Evolutionary conservation across 2,113 vertebrate genomes (phyloP).

Genomic region (Catagonus wagneri): DNA sequence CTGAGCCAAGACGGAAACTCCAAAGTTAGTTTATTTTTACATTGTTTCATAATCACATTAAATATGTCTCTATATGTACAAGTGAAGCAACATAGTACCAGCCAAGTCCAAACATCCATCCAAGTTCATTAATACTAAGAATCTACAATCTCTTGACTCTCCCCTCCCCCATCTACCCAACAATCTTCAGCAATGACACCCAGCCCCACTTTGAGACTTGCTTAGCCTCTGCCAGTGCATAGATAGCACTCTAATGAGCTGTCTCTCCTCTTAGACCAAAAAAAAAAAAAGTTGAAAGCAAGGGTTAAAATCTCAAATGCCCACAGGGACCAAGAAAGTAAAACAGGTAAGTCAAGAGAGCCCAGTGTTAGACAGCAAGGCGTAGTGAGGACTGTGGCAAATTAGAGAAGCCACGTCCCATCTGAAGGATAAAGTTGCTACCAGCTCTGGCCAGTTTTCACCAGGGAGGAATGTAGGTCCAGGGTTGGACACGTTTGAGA

Average conservation of each 20-base stretch:
- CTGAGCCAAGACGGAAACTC: no score
- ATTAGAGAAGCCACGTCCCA: neutral
- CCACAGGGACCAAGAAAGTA: neutral
- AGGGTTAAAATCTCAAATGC: neutral
- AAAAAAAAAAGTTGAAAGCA: neutral
- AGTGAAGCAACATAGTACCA: neutral
- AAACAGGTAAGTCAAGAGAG: neutral
- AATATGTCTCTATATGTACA: neutral
- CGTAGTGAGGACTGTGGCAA: neutral
- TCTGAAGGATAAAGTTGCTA: neutral
- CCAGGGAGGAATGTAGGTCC: neutral
- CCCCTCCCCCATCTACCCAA: neutral
- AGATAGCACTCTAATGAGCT: neutral
- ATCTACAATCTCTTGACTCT: neutral
- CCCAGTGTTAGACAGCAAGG: neutral
- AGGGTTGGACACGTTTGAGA: neutral
- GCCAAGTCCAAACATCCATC: neutral
- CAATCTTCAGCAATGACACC: neutral
- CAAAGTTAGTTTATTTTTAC: constrained; percentile 1
- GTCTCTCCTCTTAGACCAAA: neutral
- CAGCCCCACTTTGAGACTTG: neutral
- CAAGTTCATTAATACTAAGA: neutral
- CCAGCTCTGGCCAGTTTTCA: neutral
- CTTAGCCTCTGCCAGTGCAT: neutral
- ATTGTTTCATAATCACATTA: neutral